Evolutionary conservation across 2,797 vertebrate species (phyloP), one percentile per base, ranked within the genome.

Genomic region (Gambusia yucatana): DNA sequence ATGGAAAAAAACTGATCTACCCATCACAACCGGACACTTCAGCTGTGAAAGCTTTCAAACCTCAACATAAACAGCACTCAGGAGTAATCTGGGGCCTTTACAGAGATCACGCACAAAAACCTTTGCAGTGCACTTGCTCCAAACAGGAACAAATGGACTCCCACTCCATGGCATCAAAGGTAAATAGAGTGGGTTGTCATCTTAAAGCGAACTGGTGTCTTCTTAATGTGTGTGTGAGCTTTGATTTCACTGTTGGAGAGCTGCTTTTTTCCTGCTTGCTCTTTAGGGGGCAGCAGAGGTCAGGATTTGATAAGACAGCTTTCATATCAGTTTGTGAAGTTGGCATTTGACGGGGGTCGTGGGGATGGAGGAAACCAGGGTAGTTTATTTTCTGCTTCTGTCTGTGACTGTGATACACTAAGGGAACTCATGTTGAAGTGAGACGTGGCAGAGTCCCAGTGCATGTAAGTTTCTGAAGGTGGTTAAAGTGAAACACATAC

Each of bases 201-300:
- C 86, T 89, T 85, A 81, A 92, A 88, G 88, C 75, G 84, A 88
- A 82, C 33, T 79, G 81, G 81, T 80, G 92, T 86, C 79, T 88
- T 84, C 82, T 87, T 78, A 84, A 86, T n/a, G 55, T n/a, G 55
- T 76, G 76, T n/a, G 82, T 61, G 76, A 11, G 87, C 90, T 90
- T 89, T 89, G 86, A 91, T 91, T 87, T 82, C 87, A 74, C 83
- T 83, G 84, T 89, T 59, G 59, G 73, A 30, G 72, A 87, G 81
- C 67, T 88, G 90, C 72, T 83, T 85, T 83, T 89, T 86, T 79
- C 82, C 50, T 30, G 55, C 84, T 76, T 78, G 85, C 79, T 91
- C 94, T 94, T 93, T 91, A 94, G 94, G 92, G 93, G 94, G 94
- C 94, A 95, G 94, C 89, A 94, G 90, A 95, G 93, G 91, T 93